Evolutionary conservation across 2,113 vertebrate species (phyloP).

Genomic region (Cisticola juncidis): DNA sequence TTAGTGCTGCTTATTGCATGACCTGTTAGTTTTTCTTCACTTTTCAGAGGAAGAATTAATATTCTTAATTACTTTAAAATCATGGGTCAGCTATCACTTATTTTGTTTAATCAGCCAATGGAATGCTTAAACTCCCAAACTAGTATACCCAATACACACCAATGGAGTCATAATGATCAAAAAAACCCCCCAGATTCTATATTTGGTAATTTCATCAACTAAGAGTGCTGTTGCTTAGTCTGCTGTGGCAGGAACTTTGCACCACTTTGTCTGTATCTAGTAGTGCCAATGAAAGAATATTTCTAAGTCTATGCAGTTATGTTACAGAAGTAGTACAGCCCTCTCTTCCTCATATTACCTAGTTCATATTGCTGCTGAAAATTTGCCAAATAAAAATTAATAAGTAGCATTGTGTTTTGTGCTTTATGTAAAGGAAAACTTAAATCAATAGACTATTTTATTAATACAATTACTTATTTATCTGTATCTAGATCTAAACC

Average conservation of each 20-base stretch:
- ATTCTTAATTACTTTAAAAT: background rate
- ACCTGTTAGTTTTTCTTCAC: background rate
- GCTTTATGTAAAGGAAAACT: background rate
- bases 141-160: background rate
- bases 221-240: background rate
- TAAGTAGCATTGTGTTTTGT: background rate
- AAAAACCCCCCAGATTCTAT: background rate
- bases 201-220: background rate
- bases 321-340: background rate
- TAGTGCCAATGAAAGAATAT: background rate
- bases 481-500: background rate
- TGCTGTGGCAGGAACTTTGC: background rate
- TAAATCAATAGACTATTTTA: background rate
- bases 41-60: background rate
- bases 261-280: background rate
- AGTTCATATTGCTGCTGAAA: background rate
- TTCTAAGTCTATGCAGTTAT: background rate
- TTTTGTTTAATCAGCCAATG: background rate
- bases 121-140: background rate
- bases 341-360: background rate
- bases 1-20: background rate
- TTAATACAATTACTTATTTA: background rate
- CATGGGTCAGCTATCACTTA: background rate
- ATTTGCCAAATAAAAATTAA: background rate
- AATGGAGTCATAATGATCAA: background rate